Percentiles rank a stretch among this genome's conserved stretches.
These are phyloP conservation scores for Pygoscelis antarcticus DNA, from an alignment of 2,113 vertebrate genomes.

Conservation along the genomic window DNA sequence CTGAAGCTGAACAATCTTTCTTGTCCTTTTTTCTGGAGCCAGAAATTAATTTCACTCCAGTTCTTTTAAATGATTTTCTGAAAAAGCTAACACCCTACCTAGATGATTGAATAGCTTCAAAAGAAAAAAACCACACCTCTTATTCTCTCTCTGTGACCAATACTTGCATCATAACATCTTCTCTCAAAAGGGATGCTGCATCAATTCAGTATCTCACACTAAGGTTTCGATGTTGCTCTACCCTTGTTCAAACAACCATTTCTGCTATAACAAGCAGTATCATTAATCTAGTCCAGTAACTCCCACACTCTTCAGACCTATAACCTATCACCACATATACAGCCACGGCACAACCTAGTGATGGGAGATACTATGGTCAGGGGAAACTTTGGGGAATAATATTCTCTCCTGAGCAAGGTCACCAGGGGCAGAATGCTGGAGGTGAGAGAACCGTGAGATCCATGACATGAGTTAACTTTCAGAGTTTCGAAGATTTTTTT, in stretches of 20 bases:
- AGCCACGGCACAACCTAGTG: not conserved
- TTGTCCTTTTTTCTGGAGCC: not conserved
- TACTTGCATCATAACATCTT: not conserved
- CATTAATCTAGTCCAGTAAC: not conserved
- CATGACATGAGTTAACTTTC: not conserved
- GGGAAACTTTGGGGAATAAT: not conserved
- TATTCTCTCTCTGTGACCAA: not conserved
- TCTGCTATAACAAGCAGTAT: not conserved
- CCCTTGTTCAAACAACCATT: not conserved
- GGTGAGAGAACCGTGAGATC: rapidly evolving
- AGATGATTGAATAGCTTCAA: not conserved
- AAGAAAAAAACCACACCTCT: not conserved
- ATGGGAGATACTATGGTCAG: not conserved
- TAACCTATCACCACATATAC: not conserved
- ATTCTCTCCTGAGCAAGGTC: not conserved
- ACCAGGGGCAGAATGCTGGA: not conserved
- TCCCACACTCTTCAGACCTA: not conserved
- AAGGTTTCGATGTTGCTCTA: not conserved
- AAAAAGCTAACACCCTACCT: not conserved
- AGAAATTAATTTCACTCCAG: not conserved
- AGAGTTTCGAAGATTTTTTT: not conserved
- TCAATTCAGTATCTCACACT: not conserved
- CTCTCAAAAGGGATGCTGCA: not conserved
- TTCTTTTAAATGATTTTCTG: not conserved
- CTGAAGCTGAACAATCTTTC: not conserved